Base-by-base conservation (phyloP, 2,888 invertebrate genomes). In the Drosophila gaucha region DNA sequence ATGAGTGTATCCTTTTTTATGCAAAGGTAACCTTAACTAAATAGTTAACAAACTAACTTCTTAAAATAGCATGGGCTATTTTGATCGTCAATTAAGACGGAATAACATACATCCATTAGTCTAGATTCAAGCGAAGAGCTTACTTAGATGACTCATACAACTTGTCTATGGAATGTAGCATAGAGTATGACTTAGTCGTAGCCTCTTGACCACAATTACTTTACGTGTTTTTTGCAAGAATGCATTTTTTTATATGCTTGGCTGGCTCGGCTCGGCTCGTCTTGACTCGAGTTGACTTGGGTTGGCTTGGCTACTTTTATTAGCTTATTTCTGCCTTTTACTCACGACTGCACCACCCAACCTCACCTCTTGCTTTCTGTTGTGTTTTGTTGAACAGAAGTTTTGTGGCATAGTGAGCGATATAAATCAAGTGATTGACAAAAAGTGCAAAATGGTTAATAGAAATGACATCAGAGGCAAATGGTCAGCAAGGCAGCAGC, bases 391-490 rank as follows among this genome's bases (percentile, higher is more conserved):
- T 49, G 39, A 49, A 46, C 64, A 18, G 36, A 47, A 49, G 56
- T 54, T 58, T 67, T 70, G 56, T 22, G 57, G 39, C 57, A 52
- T 28, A 22, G 55, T 60, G 59, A 57, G 47, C 60, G 67, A 71
- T 77, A 83, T 77, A 80, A 80, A 83, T 80, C 80, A 80, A 80
- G 74, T 83, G 74, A 74, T 80, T 80, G 83, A 67, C 46, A 77
- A 74, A 79, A 80, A 76, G 80, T 80, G 77, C 80, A 71, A 76
- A 83, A 74, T 77, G 74, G 65, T 67, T 71, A 69, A 71, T 63
- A 64, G 64, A 62, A 80, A 74, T 65, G 71, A 65, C 70, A 66
- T 65, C 66, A 66, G 65, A 58, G 26, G 39, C 52, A 18, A 43
- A 33, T 24, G 43, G 52, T 3, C 22, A n/a, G 39, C 20, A 14